Conservation (phyloP, 53 echinoderm and acorn worm species). For the Temnopleurus reevesii region DNA sequence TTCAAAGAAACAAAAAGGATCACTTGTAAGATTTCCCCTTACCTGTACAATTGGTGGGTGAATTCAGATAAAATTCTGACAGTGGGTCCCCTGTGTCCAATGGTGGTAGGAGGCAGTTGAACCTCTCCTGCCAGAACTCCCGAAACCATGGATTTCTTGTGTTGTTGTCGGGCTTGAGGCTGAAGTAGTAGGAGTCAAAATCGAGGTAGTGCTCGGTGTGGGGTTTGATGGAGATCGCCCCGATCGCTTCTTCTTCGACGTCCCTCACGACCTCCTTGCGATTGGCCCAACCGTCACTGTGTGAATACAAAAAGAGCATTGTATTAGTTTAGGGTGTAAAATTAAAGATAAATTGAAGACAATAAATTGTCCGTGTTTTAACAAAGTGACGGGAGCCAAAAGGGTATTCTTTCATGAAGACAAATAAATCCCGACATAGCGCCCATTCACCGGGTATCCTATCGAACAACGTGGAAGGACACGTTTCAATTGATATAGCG, state of each 20-base stretch:
- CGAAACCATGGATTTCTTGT: slow-evolving; percentile 89
- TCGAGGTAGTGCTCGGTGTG: slow-evolving; percentile 76
- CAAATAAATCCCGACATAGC: too few relatives aligned
- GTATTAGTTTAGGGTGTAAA: too few relatives aligned
- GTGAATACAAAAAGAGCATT: too few relatives aligned
- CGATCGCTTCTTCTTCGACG: slow-evolving; percentile 77
- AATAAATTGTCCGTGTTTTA: too few relatives aligned
- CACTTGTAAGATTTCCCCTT: too few relatives aligned
- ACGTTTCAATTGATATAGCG: too few relatives aligned
- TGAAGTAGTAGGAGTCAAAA: slow-evolving; percentile 80
- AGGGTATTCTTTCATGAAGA: too few relatives aligned
- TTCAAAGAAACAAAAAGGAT: too few relatives aligned
- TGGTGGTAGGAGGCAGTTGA: slow-evolving; percentile 72
- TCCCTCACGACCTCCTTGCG: slow-evolving; percentile 70
- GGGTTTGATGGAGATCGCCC: slow-evolving; percentile 93
- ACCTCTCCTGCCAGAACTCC: slow-evolving; percentile 92
- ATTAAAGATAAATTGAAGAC: too few relatives aligned
- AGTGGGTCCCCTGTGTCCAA: not conserved
- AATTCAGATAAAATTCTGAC: not conserved
- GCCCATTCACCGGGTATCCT: too few relatives aligned
- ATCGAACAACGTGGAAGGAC: too few relatives aligned
- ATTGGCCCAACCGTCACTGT: slow-evolving; percentile 98
- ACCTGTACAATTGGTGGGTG: slow-evolving; percentile 65
- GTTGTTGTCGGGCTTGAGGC: slow-evolving; percentile 65
- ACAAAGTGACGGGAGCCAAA: too few relatives aligned